phyloP scores from a whole-genome alignment of 2,888 invertebrate species.

The Sialis fuliginosa region DNA sequence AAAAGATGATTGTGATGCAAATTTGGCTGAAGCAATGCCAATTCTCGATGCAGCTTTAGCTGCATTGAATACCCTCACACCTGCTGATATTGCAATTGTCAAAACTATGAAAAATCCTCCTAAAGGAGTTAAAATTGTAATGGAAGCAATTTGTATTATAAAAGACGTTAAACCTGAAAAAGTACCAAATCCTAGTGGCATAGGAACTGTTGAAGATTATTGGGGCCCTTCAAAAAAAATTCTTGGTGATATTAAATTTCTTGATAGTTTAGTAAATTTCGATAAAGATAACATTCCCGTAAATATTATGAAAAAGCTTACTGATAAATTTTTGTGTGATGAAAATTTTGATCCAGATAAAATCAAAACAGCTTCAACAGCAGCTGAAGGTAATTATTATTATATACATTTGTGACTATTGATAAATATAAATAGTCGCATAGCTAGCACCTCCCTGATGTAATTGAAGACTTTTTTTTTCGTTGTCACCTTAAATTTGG shows the following conservation, averaged over 20 bases:
- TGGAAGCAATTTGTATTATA: constrained; percentile 91
- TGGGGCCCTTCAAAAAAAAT: constrained; percentile 84
- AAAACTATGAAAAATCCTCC: constrained; percentile 97
- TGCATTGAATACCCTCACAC: constrained; percentile 78
- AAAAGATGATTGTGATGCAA: constrained; percentile 83
- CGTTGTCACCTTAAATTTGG: too few relatives aligned
- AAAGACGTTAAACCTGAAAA: constrained; percentile 83
- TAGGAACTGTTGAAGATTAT: constrained; percentile 76
- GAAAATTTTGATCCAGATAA: constrained; percentile 86
- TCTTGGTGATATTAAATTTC: constrained; percentile 79
- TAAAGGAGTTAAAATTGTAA: constrained; percentile 69
- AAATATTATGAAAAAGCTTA: constrained; percentile 64
- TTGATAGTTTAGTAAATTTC: constrained; percentile 70
- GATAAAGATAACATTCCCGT: constrained; percentile 89
- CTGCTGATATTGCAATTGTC: constrained; percentile 78
- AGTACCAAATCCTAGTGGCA: constrained; percentile 63
- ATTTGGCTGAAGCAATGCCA: constrained; percentile 82
- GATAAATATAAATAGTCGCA: too few relatives aligned
- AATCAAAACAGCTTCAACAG: constrained; percentile 69
- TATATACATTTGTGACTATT: neutral
- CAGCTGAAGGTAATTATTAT: constrained; percentile 53
- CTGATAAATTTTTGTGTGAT: constrained; percentile 62
- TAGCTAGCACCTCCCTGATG: too few relatives aligned
- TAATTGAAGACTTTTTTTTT: too few relatives aligned
- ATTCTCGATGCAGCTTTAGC: constrained; percentile 71